A percentile compares a stretch with the other conserved stretches of the same genome.
Evolutionary conservation across 2,113 vertebrate species (phyloP).

Genomic region (Cebus imitator): DNA sequence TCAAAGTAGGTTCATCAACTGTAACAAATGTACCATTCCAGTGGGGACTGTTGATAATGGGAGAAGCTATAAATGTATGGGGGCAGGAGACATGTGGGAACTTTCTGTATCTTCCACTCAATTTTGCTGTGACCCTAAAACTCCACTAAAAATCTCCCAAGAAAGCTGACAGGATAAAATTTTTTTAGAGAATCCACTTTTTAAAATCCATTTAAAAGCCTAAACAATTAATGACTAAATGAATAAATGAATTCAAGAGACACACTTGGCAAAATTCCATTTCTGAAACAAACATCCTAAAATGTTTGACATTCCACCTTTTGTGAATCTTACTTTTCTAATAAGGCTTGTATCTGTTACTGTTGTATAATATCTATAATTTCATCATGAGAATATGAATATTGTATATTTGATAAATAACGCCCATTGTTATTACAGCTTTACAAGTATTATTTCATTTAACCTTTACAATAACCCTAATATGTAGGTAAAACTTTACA

Average conservation of each 20-base stretch:
- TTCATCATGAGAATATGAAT: neutral
- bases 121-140: neutral
- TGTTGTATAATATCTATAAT: neutral
- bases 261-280: neutral
- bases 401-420: neutral
- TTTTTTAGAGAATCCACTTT: neutral
- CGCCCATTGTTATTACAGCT: neutral
- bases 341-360: neutral
- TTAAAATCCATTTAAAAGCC: neutral
- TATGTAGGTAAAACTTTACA: constrained; percentile 1
- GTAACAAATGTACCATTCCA: neutral
- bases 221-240: neutral
- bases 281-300: constrained; percentile 22
- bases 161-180: neutral
- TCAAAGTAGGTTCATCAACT: neutral
- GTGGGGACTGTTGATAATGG: neutral
- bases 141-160: neutral
- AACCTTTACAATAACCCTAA: neutral
- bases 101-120: neutral
- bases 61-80: neutral
- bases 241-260: neutral
- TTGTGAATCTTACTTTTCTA: neutral
- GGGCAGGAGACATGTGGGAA: neutral
- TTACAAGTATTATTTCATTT: neutral
- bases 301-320: neutral